A percentile compares a stretch with the other conserved stretches of the same genome.
phyloP scores from a whole-genome alignment of 2,113 vertebrate species.

The Pundamilia nyererei region DNA sequence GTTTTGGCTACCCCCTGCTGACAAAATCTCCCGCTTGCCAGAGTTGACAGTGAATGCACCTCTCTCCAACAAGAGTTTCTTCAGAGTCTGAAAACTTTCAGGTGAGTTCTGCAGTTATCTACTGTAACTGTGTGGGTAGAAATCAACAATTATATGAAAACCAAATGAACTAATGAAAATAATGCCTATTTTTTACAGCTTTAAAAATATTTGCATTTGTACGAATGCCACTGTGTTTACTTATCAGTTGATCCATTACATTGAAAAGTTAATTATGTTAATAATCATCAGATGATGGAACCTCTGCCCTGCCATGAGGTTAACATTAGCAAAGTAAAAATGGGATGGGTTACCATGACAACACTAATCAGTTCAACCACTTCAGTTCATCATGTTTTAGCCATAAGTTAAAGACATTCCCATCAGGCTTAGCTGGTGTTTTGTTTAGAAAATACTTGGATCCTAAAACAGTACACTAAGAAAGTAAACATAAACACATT shows the following conservation, averaged over 20 bases:
- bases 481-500: background rate
- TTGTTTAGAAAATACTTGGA: background rate
- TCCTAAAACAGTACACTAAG: fast-evolving
- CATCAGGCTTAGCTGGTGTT: fast-evolving
- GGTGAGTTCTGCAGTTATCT: background rate
- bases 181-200: fast-evolving
- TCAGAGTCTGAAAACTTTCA: background rate
- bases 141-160: background rate
- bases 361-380: background rate
- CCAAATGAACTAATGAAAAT: background rate
- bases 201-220: background rate
- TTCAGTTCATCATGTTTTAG: background rate
- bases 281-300: background rate
- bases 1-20: constrained; percentile 38
- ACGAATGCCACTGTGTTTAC: fast-evolving
- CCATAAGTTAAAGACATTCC: background rate
- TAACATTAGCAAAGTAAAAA: background rate
- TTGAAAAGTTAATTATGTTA: background rate
- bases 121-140: background rate
- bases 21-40: constrained; percentile 13
- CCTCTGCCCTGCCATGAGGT: background rate
- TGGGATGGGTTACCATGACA: background rate
- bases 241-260: background rate
- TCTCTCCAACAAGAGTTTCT: background rate
- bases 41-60: constrained; percentile 7